Evolutionary conservation across 2,113 vertebrate genomes (phyloP), one percentile per base, ranked within the genome.

Genomic region (Chaenocephalus aceratus): DNA sequence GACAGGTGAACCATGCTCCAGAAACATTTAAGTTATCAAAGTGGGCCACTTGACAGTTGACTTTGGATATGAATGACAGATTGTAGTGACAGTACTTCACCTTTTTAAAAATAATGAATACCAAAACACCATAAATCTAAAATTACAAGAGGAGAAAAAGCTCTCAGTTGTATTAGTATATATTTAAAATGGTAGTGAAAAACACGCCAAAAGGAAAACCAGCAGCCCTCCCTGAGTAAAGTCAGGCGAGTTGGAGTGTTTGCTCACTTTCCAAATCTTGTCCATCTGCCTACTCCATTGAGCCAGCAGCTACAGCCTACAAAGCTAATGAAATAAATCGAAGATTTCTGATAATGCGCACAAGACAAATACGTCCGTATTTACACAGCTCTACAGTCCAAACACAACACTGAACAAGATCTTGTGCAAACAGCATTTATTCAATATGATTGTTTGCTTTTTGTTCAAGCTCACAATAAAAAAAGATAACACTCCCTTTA

Each of bases 1-100:
- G 89, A 93, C 92, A 92, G 87, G 84, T 89, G 88, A 91, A 91
- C 92, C 91, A 88, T 88, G 90, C 85, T 72, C 62, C 67, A 76
- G 85, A 90, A 89, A 92, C 92, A 89, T 86, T 79, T 34, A 91
- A 94, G 86, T 91, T 91, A 90, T 91, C 88, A 88, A 90, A 92
- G 85, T 89, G 85, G 85, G 84, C 83, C 89, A 87, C 83, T 88
- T 90, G 89, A 92, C 88, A 85, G 84, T 85, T 90, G 88, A 92
- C 85, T 92, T 86, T 77, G 81, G 87, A 70, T 79, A 7, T 83
- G 73, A 91, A 86, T 84, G 88, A 66, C 76, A 88, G 64, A 81
- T 66, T 81, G 64, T 34, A 73, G 64, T 60, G 75, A 82, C 66
- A 81, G 60, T 63, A 75, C 30, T 84, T 82, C 44, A 87, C 30